Base-by-base conservation (phyloP, 2,797 vertebrate genomes). In the Ataeniobius toweri region DNA sequence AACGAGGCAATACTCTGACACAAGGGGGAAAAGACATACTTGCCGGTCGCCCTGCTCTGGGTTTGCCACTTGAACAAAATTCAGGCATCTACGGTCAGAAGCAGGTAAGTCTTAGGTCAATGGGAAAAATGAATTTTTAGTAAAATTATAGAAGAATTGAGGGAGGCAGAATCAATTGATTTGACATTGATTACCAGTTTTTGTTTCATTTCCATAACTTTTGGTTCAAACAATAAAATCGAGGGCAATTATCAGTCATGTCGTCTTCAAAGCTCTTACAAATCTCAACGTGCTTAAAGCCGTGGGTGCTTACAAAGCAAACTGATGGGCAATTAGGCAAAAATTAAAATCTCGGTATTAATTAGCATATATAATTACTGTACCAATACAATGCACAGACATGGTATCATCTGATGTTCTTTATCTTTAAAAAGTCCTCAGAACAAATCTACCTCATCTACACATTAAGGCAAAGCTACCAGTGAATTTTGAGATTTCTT, bases 41-140 rank as follows among this genome's bases (percentile, higher is more conserved):
- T 94, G 90, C 91, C 89, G 50, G 88, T 93, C 85, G 90, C 91
- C 90, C 91, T 93, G 92, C 92, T 89, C 88, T 92, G 88, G 87
- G 89, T 92, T 93, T 92, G 93, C 91, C 93, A 93, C 92, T 92
- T 93, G 88, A 92, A 93, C 90, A 93, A 89, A 94, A 92, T 89
- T 93, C 92, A 94, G 89, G 92, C 91, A 93, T 93, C 91, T 94
- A 94, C 78, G 88, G 92, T 94, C 92, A 94, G 91, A 92, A 92
- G 92, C 84, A 89, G 91, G 92, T 77, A 92, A 92, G 92, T 91
- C 92, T 92, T 86, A 90, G 90, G 89, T 92, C 87, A 93, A 90
- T 91, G 79, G 39, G 77, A 86, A 85, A 87, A 84, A 81, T 63
- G 3, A 39, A 80, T 67, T 67, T 90, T 85, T 80, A 90, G 84